These are phyloP conservation scores for Melanotaenia nigrans DNA, from an alignment of 2,797 vertebrate species.

Conservation along the genomic window DNA sequence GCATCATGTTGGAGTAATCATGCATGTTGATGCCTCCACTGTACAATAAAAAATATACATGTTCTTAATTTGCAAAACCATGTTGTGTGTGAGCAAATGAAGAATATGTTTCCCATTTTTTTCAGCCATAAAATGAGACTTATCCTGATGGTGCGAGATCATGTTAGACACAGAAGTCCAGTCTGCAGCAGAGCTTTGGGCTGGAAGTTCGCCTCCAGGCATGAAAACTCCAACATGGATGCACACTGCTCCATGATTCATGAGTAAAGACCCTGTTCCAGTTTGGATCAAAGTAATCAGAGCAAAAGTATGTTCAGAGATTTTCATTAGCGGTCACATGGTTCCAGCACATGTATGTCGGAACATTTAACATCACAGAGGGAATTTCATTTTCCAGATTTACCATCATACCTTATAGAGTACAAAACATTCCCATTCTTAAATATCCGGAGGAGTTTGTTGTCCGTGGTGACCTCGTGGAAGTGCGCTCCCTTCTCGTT, in stretches of 20 bases:
- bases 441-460: slow-evolving; percentile 95
- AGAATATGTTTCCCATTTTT: background rate
- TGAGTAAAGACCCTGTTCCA: background rate
- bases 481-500: slow-evolving; percentile 98
- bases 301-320: background rate
- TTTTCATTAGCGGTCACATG: too few species aligned
- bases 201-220: background rate
- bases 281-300: background rate
- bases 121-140: background rate
- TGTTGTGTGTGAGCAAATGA: background rate
- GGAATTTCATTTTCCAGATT: too few species aligned
- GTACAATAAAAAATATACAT: background rate
- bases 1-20: background rate
- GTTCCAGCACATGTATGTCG: too few species aligned
- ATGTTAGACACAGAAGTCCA: too few species aligned
- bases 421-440: slow-evolving; percentile 98
- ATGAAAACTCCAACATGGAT: slow-evolving; percentile 2
- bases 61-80: background rate
- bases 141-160: background rate
- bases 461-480: slow-evolving; percentile 97
- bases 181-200: too few species aligned
- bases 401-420: slow-evolving; percentile 88
- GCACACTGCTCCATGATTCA: background rate
- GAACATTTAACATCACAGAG: too few species aligned
- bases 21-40: background rate